A percentile compares a stretch with the other conserved stretches of the same genome.
Evolutionary conservation across 2,888 invertebrate species (phyloP).

Genomic region (Perdita meconis): DNA sequence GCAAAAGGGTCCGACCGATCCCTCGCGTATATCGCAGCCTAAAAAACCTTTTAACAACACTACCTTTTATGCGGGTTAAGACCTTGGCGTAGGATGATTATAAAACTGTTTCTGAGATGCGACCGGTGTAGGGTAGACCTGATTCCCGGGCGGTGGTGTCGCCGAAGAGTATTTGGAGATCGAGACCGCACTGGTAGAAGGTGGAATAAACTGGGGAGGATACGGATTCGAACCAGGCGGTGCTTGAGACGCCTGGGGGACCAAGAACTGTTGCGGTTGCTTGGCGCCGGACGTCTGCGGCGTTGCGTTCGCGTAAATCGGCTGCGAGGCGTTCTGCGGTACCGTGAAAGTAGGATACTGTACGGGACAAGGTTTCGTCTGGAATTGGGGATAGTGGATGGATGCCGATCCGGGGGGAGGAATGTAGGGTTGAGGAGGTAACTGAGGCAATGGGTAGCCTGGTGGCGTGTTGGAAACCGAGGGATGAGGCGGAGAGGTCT

Average conservation of each 20-base stretch:
- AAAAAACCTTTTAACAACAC: constrained; percentile 67
- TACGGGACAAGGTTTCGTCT: constrained; percentile 72
- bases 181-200: constrained; percentile 71
- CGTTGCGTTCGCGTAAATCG: constrained; percentile 44
- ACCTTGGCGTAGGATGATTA: constrained; percentile 77
- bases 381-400: constrained; percentile 79
- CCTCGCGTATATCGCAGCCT: constrained; percentile 24
- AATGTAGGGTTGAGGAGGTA: constrained; percentile 82
- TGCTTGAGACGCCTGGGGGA: constrained; percentile 76
- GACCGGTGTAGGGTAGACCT: constrained; percentile 60
- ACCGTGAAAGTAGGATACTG: constrained; percentile 74
- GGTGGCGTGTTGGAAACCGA: constrained; percentile 56
- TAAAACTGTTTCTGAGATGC: constrained; percentile 74
- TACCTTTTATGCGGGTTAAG: constrained; percentile 76
- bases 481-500: constrained; percentile 71
- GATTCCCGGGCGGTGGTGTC: constrained; percentile 66
- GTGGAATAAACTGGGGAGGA: constrained; percentile 79
- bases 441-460: constrained; percentile 74
- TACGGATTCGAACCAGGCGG: constrained; percentile 83
- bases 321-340: constrained; percentile 62
- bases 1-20: neutral
- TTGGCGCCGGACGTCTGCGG: constrained; percentile 39
- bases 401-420: constrained; percentile 81
- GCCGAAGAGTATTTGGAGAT: constrained; percentile 66
- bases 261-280: constrained; percentile 58